These are phyloP conservation scores for Xestia xanthographa DNA, from an alignment of 2,888 invertebrate genomes.

Conservation along the genomic window DNA sequence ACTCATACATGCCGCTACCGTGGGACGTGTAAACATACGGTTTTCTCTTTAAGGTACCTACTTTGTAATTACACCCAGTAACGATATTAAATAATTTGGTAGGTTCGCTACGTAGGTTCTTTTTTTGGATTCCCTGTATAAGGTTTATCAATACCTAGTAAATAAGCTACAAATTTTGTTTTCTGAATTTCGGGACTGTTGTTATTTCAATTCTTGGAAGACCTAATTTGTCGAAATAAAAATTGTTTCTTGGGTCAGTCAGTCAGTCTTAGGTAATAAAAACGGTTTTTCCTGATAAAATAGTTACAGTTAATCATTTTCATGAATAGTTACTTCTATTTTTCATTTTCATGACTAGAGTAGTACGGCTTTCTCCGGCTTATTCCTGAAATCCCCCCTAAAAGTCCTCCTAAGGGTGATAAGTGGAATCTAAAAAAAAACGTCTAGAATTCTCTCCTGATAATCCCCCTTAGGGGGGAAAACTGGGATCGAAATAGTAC, in stretches of 20 bases:
- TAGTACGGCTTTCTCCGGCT: too few species aligned
- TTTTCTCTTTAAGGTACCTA: neutral
- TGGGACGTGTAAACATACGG: neutral
- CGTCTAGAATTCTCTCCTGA: too few species aligned
- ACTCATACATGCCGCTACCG: neutral
- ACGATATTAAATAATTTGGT: neutral
- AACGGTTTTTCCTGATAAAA: neutral
- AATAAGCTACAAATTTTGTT: constrained; percentile 1
- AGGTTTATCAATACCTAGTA: constrained; percentile 3
- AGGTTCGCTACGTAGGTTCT: neutral
- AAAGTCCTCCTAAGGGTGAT: too few species aligned
- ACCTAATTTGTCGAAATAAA: constrained; percentile 15
- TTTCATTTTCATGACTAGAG: neutral
- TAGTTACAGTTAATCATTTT: neutral
- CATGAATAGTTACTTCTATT: neutral
- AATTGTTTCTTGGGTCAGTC: neutral
- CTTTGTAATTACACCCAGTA: neutral
- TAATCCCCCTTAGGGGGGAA: too few species aligned
- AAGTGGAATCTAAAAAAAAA: too few species aligned
- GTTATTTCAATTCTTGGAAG: constrained; percentile 1
- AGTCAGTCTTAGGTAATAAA: neutral
- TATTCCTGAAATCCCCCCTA: too few species aligned
- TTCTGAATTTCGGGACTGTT: neutral
- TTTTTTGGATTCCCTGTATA: neutral
- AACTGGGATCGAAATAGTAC: too few species aligned